Base-by-base conservation (phyloP, 2,113 vertebrate species). In the Eidolon helvum region DNA sequence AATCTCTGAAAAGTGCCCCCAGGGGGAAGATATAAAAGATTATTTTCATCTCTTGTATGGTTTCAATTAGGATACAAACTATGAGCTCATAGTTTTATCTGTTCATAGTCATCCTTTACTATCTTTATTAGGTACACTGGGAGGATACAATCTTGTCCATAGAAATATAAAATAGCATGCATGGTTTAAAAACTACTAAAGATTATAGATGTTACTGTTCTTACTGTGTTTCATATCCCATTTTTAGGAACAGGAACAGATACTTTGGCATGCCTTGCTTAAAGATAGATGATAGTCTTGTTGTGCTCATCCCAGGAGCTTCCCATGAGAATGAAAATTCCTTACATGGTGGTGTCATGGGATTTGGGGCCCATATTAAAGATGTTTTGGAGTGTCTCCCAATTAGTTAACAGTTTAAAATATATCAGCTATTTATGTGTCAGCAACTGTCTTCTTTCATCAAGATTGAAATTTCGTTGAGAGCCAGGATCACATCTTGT, bases 341-440 rank as follows among this genome's bases (percentile, higher is more conserved):
- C 63, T 40, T 78, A 68, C 40, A 4, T 30, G 43, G 80, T 53
- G 63, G 30, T 87, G 65, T 61, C 74, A 40, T 28, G 14, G 82
- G 48, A 66, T 50, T 82, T 91, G 35, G 57, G 16, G 14, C 38
- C 80, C 57, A 74, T 74, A 65, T 94, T 57, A 59, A 66, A 88
- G 50, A 74, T 48, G 11, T 66, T 93, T 48, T 78, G 38, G 43
- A 66, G 19, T 65, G 9, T 80, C 57, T 86, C 66, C 75, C 57
- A 80, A 86, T 80, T 80, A 80, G 65, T 66, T 66, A 71, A 80
- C 55, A 38, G 38, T 48, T 72, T 93, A 87, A 79, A 91, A 91
- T 91, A 33, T 66, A 40, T 74, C 61, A 53, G 40, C n/a, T 80
- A 90, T 90, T 57, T 80, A n/a, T 74, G 16, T 80, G 38, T 48